Base-by-base conservation (phyloP, 2,113 vertebrate genomes). In the Aspiorhynchus laticeps region DNA sequence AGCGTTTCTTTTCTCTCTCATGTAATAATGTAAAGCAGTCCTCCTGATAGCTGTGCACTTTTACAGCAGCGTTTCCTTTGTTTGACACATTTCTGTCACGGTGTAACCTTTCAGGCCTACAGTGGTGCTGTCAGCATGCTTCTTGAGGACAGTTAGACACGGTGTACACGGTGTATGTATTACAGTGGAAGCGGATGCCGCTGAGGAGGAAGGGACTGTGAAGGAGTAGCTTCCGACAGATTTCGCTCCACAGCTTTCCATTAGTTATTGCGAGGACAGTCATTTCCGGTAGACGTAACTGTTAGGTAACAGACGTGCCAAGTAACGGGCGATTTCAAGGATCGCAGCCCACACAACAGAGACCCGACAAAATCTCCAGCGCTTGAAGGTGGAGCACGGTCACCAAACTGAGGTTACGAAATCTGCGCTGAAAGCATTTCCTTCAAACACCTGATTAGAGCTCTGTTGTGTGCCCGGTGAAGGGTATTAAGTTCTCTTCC, bases 261-360 rank as follows among this genome's bases (percentile, higher is more conserved):
- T 81, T 84, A 80, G 88, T 86, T 71, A 36, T 56, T 85, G 75
- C 87, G 73, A 86, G 63, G 80, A 90, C 74, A 63, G 88, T 88
- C 89, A 86, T 94, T 93, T 93, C 93, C 91, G 91, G 88, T 89
- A 80, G 80, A 90, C 80, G 80, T 33, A 90, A 90, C 91, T n/a
- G n/a, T n/a, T n/a, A n/a, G n/a, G n/a, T n/a, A n/a, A n/a, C n/a
- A n/a, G n/a, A n/a, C n/a, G n/a, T n/a, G 93, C 95, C 91, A 93
- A 92, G 94, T 88, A 84, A 89, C 89, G 19, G 87, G 81, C 61
- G 65, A 87, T 91, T 90, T 88, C 83, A 75, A 84, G 87, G 84
- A 81, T 74, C 36, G 17, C 61, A 67, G 80, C 84, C 85, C 69
- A 80, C 82, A 87, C 71, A 51, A 83, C 89, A 10, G 67, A 84